phyloP scores from a whole-genome alignment of 2,888 invertebrate genomes.

The Archips xylosteana region DNA sequence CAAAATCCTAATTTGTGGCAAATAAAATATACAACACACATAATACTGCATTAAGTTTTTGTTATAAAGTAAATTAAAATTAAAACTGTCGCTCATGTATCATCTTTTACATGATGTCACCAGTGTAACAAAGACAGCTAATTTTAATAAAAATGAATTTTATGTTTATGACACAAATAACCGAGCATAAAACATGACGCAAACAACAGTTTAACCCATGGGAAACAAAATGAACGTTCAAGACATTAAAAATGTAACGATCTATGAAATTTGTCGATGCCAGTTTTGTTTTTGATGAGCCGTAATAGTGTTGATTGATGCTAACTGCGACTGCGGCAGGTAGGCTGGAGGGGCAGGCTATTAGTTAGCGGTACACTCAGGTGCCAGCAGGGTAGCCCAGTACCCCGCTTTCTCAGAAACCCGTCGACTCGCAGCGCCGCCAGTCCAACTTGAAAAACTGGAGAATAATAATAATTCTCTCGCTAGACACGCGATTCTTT shows the following conservation, averaged over 20 bases:
- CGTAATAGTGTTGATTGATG: constrained; percentile 52
- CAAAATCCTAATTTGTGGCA: too few relatives aligned
- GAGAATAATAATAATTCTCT: constrained; percentile 50
- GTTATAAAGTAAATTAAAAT: not conserved
- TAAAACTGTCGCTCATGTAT: not conserved
- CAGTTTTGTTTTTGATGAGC: constrained; percentile 55
- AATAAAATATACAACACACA: too few relatives aligned
- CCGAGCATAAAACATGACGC: constrained; percentile 8
- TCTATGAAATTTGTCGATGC: constrained; percentile 53
- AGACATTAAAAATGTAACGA: constrained; percentile 40
- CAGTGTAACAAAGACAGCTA: not conserved
- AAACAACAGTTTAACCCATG: constrained; percentile 23
- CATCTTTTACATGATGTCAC: not conserved
- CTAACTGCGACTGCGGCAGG: constrained; percentile 56
- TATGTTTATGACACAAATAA: constrained; percentile 6
- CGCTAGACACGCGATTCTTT: constrained; percentile 51
- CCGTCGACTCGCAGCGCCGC: constrained; percentile 45
- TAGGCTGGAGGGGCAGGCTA: constrained; percentile 49
- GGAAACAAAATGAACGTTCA: constrained; percentile 16
- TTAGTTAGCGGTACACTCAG: constrained; percentile 56
- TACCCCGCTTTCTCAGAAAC: constrained; percentile 68
- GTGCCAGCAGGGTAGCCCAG: constrained; percentile 56
- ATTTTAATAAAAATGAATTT: not conserved
- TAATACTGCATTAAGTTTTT: too few relatives aligned
- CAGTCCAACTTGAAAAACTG: constrained; percentile 51